Percentiles rank a stretch among this genome's conserved stretches.
Conservation (phyloP, 2,113 vertebrate genomes). For the Arenaria interpres region DNA sequence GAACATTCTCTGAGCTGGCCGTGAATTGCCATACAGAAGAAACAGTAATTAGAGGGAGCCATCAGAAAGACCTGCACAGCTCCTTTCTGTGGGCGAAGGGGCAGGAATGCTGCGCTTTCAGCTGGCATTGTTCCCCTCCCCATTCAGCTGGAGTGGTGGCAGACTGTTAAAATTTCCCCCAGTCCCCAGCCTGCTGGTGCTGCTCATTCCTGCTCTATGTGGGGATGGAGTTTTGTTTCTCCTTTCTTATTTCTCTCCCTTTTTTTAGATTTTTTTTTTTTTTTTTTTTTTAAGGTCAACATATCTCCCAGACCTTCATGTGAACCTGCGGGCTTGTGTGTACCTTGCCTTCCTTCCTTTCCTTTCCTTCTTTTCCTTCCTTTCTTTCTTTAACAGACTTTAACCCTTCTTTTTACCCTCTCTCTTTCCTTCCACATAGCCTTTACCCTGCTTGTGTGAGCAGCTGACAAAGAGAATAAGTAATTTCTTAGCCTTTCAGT, state of each 20-base stretch:
- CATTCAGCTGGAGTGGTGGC: constrained; percentile 53
- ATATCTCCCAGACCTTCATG: not conserved
- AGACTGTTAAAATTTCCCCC: constrained; percentile 34
- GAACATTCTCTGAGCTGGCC: not conserved
- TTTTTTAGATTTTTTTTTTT: not conserved
- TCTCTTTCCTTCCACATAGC: constrained; percentile 66
- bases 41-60: constrained; percentile 27
- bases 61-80: constrained; percentile 19
- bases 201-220: not conserved
- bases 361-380: not conserved
- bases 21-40: constrained; percentile 26
- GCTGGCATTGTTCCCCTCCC: constrained; percentile 15
- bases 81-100: not conserved
- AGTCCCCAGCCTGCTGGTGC: constrained; percentile 5
- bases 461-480: constrained; percentile 78
- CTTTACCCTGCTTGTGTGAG: constrained; percentile 67
- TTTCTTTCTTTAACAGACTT: not conserved
- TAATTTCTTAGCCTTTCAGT: constrained; percentile 76
- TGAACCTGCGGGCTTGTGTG: not conserved
- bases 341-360: rapidly evolving
- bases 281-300: not conserved
- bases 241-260: not conserved
- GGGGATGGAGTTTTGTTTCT: not conserved
- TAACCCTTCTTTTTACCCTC: constrained; percentile 24
- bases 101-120: constrained; percentile 56